Percentiles rank a stretch among this genome's conserved stretches.
Conservation (phyloP, 2,113 vertebrate genomes). For the Syngnathus scovelli region DNA sequence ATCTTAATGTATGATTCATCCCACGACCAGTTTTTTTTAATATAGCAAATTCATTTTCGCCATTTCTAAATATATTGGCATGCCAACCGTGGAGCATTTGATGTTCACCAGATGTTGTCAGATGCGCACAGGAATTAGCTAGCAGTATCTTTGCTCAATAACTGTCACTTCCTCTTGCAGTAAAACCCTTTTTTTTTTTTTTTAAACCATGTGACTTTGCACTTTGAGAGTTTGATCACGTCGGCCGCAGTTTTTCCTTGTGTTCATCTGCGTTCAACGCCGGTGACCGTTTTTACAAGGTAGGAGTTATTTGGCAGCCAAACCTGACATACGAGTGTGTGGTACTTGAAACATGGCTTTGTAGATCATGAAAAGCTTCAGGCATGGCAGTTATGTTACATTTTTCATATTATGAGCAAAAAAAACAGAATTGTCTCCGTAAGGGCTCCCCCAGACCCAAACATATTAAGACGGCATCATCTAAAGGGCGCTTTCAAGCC, state of each 20-base stretch:
- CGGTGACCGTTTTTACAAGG: not conserved
- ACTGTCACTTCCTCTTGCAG: slow-evolving; percentile 42
- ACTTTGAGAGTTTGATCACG: slow-evolving; percentile 13
- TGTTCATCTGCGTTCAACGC: not conserved
- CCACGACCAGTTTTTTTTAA: no score
- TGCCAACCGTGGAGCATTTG: no score
- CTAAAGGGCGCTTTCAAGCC: not conserved
- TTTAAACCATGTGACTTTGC: slow-evolving; percentile 16
- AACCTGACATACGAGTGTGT: not conserved
- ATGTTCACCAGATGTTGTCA: no score
- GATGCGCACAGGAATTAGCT: no score
- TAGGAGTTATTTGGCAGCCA: not conserved
- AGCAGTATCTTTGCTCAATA: slow-evolving; percentile 21
- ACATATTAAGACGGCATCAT: no score
- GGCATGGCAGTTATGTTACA: not conserved
- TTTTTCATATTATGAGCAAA: not conserved
- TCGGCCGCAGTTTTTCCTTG: slow-evolving; percentile 9
- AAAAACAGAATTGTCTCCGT: no score
- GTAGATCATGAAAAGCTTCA: not conserved
- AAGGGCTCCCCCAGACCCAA: no score
- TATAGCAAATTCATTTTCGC: no score
- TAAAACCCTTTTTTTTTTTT: not conserved
- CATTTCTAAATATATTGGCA: no score
- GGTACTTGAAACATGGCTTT: not conserved
- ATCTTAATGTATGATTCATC: no score